Conservation (phyloP, 2,888 invertebrate genomes). For the Drosophila prolongata region DNA sequence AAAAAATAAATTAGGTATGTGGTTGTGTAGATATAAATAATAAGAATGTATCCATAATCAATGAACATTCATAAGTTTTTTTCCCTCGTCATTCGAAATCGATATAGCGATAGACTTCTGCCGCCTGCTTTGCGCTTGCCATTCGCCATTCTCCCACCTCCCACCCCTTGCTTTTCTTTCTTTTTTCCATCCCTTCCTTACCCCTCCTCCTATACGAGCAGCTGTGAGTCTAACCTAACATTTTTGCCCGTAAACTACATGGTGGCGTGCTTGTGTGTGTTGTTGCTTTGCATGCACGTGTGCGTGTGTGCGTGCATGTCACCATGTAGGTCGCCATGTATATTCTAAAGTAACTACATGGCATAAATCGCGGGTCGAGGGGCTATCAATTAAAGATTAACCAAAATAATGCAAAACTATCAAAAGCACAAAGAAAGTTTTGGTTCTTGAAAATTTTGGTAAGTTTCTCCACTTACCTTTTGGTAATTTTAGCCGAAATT, state of each 20-base stretch:
- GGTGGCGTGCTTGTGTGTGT: conserved; percentile 40
- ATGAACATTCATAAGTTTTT: too few relatives aligned
- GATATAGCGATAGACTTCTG: conserved; percentile 17
- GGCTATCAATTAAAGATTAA: conserved; percentile 45
- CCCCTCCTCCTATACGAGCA: conserved; percentile 22
- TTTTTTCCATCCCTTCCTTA: conserved; percentile 29
- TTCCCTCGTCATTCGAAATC: not conserved
- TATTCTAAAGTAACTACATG: conserved; percentile 57
- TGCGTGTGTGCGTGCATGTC: conserved; percentile 20
- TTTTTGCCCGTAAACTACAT: conserved; percentile 56
- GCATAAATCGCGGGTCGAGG: conserved; percentile 32
- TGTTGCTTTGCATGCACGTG: conserved; percentile 29
- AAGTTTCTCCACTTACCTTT: not conserved
- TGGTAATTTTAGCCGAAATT: not conserved
- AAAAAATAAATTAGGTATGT: too few relatives aligned
- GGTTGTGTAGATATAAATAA: too few relatives aligned
- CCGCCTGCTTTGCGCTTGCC: conserved; percentile 47
- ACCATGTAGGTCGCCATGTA: conserved; percentile 66
- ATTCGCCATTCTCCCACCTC: conserved; percentile 37
- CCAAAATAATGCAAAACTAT: conserved; percentile 22
- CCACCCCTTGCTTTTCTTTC: conserved; percentile 14
- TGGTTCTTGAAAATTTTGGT: fast-evolving
- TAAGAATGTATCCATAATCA: too few relatives aligned
- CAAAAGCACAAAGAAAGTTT: not conserved
- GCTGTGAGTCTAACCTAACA: conserved; percentile 63